Percentiles rank a stretch among this genome's conserved stretches.
Conservation (phyloP, 1,140 invertebrate species). For the Globodera ellingtonae region DNA sequence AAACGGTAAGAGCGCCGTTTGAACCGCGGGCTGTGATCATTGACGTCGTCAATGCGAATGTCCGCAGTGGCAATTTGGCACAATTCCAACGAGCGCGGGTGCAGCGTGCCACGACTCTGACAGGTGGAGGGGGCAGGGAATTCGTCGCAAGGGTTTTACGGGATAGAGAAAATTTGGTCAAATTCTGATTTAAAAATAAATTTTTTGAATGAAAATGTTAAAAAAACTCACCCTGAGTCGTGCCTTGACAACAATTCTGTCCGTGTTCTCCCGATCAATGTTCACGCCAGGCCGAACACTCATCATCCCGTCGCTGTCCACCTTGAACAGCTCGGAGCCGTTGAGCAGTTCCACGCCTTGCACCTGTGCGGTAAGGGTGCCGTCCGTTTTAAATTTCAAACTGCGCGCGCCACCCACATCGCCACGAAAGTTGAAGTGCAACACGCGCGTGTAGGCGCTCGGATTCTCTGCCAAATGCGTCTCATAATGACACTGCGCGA, state of each 20-base stretch:
- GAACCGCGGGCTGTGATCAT: conserved; percentile 49
- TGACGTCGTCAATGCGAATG: conserved; percentile 45
- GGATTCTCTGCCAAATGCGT: conserved; percentile 48
- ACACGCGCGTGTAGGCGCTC: conserved; percentile 44
- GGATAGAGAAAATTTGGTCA: not conserved
- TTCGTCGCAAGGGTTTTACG: not conserved
- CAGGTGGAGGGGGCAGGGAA: not conserved
- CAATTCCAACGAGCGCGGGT: conserved; percentile 49
- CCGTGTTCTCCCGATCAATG: conserved; percentile 45
- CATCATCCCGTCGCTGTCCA: conserved; percentile 38
- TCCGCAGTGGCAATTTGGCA: conserved; percentile 51
- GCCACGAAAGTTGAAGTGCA: conserved; percentile 47
- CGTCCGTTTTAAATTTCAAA: conserved; percentile 31
- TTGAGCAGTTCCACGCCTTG: conserved; percentile 51
- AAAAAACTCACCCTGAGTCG: conserved; percentile 31
- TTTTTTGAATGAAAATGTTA: not conserved
- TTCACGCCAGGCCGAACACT: conserved; percentile 39
- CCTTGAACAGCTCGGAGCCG: conserved; percentile 51
- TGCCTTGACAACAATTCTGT: conserved; percentile 48
- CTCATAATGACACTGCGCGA: conserved; percentile 52
- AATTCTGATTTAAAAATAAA: not conserved
- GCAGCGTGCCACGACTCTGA: conserved; percentile 41
- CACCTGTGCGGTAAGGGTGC: not conserved
- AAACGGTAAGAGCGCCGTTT: conserved; percentile 35
- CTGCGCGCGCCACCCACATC: conserved; percentile 35